Conservation (phyloP, 2,113 vertebrate genomes). For the Sebastes schlegelii region DNA sequence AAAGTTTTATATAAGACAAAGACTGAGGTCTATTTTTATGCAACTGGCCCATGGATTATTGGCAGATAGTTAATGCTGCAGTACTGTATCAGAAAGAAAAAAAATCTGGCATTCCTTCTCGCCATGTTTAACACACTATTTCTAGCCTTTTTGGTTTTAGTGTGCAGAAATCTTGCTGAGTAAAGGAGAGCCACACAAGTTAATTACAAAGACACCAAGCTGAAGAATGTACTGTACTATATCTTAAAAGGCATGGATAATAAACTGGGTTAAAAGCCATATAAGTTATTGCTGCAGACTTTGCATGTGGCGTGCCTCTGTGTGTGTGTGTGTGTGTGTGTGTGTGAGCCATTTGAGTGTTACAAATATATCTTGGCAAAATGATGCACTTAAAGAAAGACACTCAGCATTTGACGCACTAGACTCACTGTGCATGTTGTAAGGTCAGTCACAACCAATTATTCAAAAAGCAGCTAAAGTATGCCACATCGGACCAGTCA, state of each 20-base stretch:
- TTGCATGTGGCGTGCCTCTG: background rate
- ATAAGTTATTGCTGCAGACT: background rate
- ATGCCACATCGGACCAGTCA: background rate
- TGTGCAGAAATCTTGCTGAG: background rate
- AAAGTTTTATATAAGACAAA: too few species aligned
- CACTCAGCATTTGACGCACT: background rate
- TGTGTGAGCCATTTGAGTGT: background rate
- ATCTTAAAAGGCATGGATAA: background rate
- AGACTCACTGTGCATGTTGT: background rate
- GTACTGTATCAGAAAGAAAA: background rate
- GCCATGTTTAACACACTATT: background rate
- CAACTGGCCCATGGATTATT: background rate
- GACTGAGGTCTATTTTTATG: too few species aligned
- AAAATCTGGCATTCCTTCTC: background rate
- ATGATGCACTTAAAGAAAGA: background rate
- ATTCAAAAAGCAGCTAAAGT: background rate
- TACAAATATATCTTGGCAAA: background rate
- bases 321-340: background rate
- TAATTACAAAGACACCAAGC: background rate
- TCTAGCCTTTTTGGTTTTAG: background rate
- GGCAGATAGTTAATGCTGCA: background rate
- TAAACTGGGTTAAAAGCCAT: background rate
- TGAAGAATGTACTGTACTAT: background rate
- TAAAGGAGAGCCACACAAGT: background rate
- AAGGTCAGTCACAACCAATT: background rate